Evolutionary conservation across 2,113 vertebrate species (phyloP).

Genomic region (Hypomesus transpacificus): DNA sequence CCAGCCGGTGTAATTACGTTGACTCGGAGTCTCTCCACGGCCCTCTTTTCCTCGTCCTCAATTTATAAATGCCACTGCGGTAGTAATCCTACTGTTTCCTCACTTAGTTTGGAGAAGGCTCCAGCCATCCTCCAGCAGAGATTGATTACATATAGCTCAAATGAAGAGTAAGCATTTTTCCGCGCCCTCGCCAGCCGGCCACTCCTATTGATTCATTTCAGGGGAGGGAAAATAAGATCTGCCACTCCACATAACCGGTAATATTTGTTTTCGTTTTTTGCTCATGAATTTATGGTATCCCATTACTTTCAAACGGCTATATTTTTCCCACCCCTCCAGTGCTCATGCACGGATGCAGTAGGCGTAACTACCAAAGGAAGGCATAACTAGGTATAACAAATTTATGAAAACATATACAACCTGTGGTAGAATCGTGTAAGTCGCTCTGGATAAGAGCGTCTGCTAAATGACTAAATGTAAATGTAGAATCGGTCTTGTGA

Average conservation of each 20-base stretch:
- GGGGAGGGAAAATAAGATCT: slow-evolving; percentile 56
- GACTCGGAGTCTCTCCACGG: slow-evolving; percentile 55
- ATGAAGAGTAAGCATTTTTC: slow-evolving; percentile 71
- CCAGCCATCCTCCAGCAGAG: slow-evolving; percentile 46
- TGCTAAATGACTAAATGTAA: too few species aligned
- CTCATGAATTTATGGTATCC: slow-evolving; percentile 43
- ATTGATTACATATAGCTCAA: slow-evolving; percentile 69
- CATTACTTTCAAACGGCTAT: slow-evolving; percentile 40
- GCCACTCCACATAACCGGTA: slow-evolving; percentile 58
- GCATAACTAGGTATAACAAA: neutral
- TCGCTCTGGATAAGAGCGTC: too few species aligned
- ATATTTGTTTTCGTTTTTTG: slow-evolving; percentile 59
- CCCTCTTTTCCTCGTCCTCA: slow-evolving; percentile 55
- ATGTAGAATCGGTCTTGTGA: too few species aligned
- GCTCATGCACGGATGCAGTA: neutral
- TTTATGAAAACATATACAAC: too few species aligned
- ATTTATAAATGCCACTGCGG: slow-evolving; percentile 70
- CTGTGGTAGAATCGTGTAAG: too few species aligned
- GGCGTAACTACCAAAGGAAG: slow-evolving; percentile 8
- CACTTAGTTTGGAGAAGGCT: slow-evolving; percentile 60
- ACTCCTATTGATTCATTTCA: slow-evolving; percentile 61
- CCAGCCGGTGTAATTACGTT: slow-evolving; percentile 63
- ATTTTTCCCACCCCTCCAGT: slow-evolving; percentile 20
- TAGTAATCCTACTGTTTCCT: slow-evolving; percentile 67
- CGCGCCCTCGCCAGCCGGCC: slow-evolving; percentile 33